phyloP scores from a whole-genome alignment of 2,888 invertebrate genomes.

The Heteromurus nitidus region DNA sequence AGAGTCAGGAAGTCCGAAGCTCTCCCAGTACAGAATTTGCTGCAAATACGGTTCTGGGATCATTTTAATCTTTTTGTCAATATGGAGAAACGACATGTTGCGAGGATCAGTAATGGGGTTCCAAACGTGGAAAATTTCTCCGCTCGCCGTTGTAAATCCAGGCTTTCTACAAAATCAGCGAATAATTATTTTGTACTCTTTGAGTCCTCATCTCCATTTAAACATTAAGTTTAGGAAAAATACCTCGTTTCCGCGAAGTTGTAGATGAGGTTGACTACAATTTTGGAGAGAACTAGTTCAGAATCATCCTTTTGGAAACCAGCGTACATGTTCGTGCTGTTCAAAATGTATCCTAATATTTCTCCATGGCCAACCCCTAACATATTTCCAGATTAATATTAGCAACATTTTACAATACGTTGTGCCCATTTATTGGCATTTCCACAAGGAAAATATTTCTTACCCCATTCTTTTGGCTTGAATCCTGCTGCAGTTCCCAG shows the following conservation, averaged over 20 bases:
- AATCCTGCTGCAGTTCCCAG: constrained; percentile 69
- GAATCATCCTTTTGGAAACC: constrained; percentile 62
- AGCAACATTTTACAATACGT: too few relatives aligned
- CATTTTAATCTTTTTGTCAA: constrained; percentile 66
- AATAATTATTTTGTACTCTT: too few relatives aligned
- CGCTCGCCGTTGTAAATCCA: constrained; percentile 58
- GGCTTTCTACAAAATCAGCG: constrained; percentile 64
- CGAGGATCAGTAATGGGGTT: constrained; percentile 61
- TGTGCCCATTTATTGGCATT: too few relatives aligned
- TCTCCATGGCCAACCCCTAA: constrained; percentile 66
- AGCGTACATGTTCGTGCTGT: constrained; percentile 61
- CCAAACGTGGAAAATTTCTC: constrained; percentile 66
- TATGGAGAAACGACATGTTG: constrained; percentile 66
- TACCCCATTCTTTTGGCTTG: constrained; percentile 69
- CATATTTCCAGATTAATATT: not conserved
- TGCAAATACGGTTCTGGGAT: constrained; percentile 65
- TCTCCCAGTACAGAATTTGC: constrained; percentile 67
- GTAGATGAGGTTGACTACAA: constrained; percentile 65
- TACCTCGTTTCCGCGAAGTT: constrained; percentile 70
- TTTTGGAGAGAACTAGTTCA: constrained; percentile 62
- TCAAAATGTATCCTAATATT: constrained; percentile 66
- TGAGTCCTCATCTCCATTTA: too few relatives aligned
- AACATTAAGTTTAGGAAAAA: not conserved
- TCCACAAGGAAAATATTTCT: too few relatives aligned
- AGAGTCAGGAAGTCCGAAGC: constrained; percentile 61